phyloP scores from a whole-genome alignment of 2,797 vertebrate genomes.

The Yasuhikotakia modesta region DNA sequence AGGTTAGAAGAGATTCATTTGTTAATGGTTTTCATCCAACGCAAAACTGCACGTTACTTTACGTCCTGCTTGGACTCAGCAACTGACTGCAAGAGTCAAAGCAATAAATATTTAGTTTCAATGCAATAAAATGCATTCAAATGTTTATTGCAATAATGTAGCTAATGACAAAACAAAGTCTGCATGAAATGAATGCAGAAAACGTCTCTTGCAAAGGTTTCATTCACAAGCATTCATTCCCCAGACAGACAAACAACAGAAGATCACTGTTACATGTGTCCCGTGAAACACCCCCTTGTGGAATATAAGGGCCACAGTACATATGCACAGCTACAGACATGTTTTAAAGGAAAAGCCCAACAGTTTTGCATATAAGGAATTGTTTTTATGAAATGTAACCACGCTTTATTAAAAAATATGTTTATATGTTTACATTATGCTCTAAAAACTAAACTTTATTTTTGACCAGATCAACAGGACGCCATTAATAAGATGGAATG shows the following conservation, averaged over 20 bases:
- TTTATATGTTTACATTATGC: conserved; percentile 13
- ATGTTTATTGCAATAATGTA: too few relatives aligned
- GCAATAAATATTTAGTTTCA: neutral
- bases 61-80: too few relatives aligned
- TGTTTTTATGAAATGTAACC: conserved; percentile 38
- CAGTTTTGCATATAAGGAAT: conserved; percentile 18
- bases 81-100: too few relatives aligned
- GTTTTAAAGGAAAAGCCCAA: neutral
- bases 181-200: neutral
- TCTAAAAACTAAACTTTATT: conserved; percentile 37
- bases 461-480: conserved; percentile 12
- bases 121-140: too few relatives aligned
- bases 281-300: conserved; percentile 4
- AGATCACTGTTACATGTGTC: too few relatives aligned
- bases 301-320: neutral
- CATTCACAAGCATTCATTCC: conserved; percentile 9
- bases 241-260: neutral
- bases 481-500: conserved; percentile 28
- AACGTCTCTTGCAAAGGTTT: neutral
- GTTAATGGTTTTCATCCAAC: conserved; percentile 8
- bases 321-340: too few relatives aligned
- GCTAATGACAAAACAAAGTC: too few relatives aligned
- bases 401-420: conserved; percentile 47
- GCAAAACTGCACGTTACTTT: too few relatives aligned
- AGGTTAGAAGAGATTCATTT: conserved; percentile 1